Base-by-base conservation (phyloP, 2,797 vertebrate genomes). In the Acipenser oxyrinchus region DNA sequence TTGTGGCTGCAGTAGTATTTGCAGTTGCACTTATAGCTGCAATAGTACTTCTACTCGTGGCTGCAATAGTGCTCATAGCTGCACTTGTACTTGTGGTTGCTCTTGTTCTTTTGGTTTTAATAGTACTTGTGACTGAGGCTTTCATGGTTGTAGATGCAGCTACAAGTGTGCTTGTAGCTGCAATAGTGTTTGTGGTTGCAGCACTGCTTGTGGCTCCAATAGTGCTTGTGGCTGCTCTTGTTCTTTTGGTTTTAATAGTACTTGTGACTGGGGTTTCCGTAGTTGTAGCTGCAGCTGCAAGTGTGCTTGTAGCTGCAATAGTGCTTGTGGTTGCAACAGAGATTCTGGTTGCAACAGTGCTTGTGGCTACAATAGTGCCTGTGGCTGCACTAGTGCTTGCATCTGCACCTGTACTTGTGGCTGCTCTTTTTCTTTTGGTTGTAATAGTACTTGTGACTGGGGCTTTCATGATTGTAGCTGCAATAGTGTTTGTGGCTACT, bases 391-490 rank as follows among this genome's bases (percentile, higher is more conserved):
- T 37, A n/a, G 23, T 23, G 53, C 50, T 53, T 11, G 73, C 63
- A 6, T 48, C 10, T 10, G 71, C 49, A n/a, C 52, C 11, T 12
- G 59, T 64, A 12, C 65, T 55, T 37, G 68, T 68, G 7, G 68
- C 64, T 6, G 58, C 67, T 1, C 62, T 61, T 53, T 61, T 59
- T 12, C 64, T 65, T 49, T 69, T 49, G 57, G 53, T 13, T 23
- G n/a, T 10, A 67, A 73, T 0, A 67, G 64, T 7, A 68, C 13
- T 9, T 51, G 37, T 48, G 0, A 7, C 57, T 60, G 73, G 51
- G 6, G 63, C 53, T 6, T 49, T 63, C 37, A 49, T 8, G 0
- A 58, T 53, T 13, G 37, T 60, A 11, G 55, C 48, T 58, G 10
- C 49, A 8, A 7, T 10, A 0, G 52, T 66, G 0, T 8, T 59